Conservation (phyloP, 2,888 invertebrate species). For the Heterodera filipjevi region DNA sequence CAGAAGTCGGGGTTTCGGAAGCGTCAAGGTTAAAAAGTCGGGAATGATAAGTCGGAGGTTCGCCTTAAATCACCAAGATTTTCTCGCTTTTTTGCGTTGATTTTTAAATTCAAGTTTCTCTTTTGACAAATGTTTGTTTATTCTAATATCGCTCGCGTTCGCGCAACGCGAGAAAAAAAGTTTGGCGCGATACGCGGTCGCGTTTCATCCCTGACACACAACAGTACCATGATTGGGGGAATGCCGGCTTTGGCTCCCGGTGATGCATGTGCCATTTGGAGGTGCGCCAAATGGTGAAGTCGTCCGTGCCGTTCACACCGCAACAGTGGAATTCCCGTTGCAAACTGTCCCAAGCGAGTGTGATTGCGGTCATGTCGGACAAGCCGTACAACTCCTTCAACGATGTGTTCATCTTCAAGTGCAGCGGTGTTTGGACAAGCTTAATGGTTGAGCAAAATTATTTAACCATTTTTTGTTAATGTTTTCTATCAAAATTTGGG, state of each 20-base stretch:
- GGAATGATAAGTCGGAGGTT: too few relatives aligned
- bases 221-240: slow-evolving; percentile 44
- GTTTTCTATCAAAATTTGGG: too few relatives aligned
- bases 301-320: slow-evolving; percentile 63
- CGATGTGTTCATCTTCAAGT: slow-evolving; percentile 64
- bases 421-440: slow-evolving; percentile 54
- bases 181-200: too few relatives aligned
- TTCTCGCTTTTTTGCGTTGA: too few relatives aligned
- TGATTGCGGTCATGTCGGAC: slow-evolving; percentile 56
- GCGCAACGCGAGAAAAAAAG: too few relatives aligned
- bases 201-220: too few relatives aligned
- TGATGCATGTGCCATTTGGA: slow-evolving; percentile 65
- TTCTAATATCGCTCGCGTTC: too few relatives aligned
- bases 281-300: slow-evolving; percentile 60
- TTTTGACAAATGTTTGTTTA: too few relatives aligned
- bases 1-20: too few relatives aligned
- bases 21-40: too few relatives aligned
- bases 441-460: slow-evolving; percentile 26
- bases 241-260: slow-evolving; percentile 40
- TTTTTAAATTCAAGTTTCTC: too few relatives aligned
- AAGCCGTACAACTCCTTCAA: slow-evolving; percentile 60
- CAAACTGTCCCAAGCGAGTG: slow-evolving; percentile 61
- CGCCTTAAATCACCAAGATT: too few relatives aligned
- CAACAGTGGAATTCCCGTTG: slow-evolving; percentile 64
- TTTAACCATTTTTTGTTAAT: not conserved